These are phyloP conservation scores for Potorous gilbertii DNA, from an alignment of 2,797 vertebrate species.

Conservation along the genomic window DNA sequence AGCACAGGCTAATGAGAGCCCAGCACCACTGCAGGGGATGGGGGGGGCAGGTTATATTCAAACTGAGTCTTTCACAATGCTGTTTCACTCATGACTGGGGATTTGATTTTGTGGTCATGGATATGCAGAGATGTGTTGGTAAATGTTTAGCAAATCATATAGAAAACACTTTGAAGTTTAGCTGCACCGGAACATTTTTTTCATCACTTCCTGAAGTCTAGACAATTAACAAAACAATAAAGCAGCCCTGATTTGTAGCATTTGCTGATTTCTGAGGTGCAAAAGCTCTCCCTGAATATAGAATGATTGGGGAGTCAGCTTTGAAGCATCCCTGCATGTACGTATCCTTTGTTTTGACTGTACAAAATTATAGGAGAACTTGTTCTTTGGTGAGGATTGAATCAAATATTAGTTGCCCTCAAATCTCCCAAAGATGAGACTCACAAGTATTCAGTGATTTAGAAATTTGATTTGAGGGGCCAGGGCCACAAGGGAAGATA, in stretches of 20 bases:
- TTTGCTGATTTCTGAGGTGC: background rate
- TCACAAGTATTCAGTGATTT: background rate
- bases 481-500: background rate
- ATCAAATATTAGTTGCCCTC: background rate
- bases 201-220: background rate
- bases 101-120: background rate
- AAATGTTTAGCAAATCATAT: background rate
- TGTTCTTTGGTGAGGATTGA: background rate
- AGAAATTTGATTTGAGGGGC: background rate
- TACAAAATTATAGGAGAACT: background rate
- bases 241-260: background rate
- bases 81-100: background rate
- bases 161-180: background rate
- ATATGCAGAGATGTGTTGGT: background rate
- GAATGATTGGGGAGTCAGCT: background rate
- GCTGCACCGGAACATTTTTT: background rate
- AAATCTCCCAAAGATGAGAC: background rate
- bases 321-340: background rate
- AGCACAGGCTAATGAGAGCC: background rate
- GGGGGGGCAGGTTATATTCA: background rate
- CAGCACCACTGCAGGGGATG: background rate
- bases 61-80: background rate
- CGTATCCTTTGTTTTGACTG: too few species aligned
- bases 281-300: background rate
- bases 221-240: background rate